Conservation (phyloP, 1,140 invertebrate species). For the Zaprionus gabonicus region DNA sequence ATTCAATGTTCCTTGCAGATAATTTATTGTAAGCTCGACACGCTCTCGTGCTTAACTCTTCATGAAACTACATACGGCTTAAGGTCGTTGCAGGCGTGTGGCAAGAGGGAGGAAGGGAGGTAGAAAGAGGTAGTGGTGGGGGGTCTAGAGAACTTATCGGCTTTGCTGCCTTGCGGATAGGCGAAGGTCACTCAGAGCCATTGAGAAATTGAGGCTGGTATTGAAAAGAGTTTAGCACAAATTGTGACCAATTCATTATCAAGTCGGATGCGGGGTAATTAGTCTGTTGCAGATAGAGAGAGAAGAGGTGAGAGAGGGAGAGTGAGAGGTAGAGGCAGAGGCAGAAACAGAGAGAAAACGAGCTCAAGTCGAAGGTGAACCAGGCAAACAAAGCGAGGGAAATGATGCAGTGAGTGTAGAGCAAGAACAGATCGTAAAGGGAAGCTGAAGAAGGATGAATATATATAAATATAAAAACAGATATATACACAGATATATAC, state of each 20-base stretch:
- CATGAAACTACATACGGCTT: neutral
- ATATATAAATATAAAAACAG: too few species aligned
- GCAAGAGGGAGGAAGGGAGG: too few species aligned
- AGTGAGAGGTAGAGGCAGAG: constrained; percentile 6
- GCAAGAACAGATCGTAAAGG: neutral
- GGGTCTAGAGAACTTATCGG: constrained; percentile 8
- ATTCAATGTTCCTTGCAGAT: neutral
- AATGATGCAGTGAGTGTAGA: neutral
- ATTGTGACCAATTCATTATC: constrained; percentile 56
- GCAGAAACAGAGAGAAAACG: constrained; percentile 13
- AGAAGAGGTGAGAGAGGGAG: neutral
- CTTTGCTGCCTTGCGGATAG: neutral
- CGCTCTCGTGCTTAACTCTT: neutral
- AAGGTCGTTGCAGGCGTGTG: neutral
- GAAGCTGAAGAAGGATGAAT: too few species aligned
- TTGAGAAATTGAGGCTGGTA: constrained; percentile 6
- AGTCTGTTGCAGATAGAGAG: constrained; percentile 45
- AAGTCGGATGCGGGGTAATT: constrained; percentile 48
- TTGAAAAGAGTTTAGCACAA: constrained; percentile 7
- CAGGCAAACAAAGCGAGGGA: neutral
- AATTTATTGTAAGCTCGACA: constrained; percentile 2
- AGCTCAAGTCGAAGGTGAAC: constrained; percentile 48
- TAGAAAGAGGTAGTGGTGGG: neutral
- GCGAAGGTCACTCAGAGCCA: neutral
- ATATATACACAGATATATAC: too few species aligned